A percentile compares a stretch with the other conserved stretches of the same genome.
Evolutionary conservation across 35 echinoderm and acorn worm genomes (phyloP).

Genomic region (Ptychodera flava): DNA sequence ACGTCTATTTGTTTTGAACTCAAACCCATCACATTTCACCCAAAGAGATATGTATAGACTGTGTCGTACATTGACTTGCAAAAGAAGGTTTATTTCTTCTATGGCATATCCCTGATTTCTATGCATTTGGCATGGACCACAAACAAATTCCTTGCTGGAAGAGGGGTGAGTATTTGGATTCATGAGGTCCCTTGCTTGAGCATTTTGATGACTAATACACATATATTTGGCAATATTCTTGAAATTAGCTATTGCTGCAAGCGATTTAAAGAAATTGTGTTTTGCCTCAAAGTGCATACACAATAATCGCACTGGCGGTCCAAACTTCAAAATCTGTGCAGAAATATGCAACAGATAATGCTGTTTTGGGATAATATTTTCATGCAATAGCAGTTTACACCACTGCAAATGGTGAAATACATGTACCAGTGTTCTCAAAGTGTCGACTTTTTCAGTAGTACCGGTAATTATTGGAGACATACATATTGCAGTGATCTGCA

Average conservation of each 20-base stretch:
- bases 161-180: constrained; percentile 3
- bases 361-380: constrained; percentile 33
- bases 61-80: constrained; percentile 7
- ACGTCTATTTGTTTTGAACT: background rate
- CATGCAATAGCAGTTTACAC: too few species aligned
- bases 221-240: too few species aligned
- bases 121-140: background rate
- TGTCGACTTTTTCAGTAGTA: too few species aligned
- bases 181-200: background rate
- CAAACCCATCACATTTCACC: background rate
- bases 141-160: constrained; percentile 7
- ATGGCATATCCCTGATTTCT: background rate
- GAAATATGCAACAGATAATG: constrained; percentile 42
- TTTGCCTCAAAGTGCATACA: constrained; percentile 58
- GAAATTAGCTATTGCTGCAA: too few species aligned
- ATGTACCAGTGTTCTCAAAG: too few species aligned
- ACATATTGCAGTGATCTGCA: too few species aligned
- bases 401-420: too few species aligned
- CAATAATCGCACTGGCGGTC: constrained; percentile 29
- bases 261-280: constrained; percentile 31
- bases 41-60: background rate
- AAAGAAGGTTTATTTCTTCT: constrained; percentile 4
- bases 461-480: too few species aligned
- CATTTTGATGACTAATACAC: background rate
- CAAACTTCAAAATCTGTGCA: constrained; percentile 34